Conservation (phyloP, 2,113 vertebrate species). For the Pachycephala philippinensis region DNA sequence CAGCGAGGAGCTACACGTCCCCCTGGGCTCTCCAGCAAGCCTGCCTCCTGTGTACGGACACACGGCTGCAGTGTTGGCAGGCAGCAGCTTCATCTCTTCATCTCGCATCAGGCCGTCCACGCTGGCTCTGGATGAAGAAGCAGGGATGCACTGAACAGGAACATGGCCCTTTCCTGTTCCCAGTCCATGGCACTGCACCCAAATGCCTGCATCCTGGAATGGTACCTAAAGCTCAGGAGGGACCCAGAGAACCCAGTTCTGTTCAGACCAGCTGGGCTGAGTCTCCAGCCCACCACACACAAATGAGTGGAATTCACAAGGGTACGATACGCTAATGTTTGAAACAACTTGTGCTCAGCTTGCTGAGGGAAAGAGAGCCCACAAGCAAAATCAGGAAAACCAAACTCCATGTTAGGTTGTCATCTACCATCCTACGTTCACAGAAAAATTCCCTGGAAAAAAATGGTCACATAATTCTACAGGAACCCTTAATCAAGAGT, state of each 20-base stretch:
- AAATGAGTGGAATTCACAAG: fast-evolving
- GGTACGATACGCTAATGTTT: not conserved
- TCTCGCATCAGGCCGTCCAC: not conserved
- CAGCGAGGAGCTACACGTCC: not conserved
- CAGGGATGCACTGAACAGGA: not conserved
- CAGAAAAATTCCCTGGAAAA: not conserved
- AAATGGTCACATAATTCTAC: not conserved
- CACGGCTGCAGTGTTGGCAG: not conserved
- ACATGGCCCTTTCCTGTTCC: not conserved
- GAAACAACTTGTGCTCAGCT: not conserved
- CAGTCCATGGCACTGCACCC: not conserved
- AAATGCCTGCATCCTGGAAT: fast-evolving
- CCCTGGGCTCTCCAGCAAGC: not conserved
- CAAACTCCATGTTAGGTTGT: not conserved
- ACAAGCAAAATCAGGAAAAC: not conserved
- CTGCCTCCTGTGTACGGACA: fast-evolving
- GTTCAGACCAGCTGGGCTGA: not conserved
- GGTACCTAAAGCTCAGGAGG: not conserved
- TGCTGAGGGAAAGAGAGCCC: not conserved
- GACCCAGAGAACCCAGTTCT: not conserved
- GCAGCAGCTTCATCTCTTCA: not conserved
- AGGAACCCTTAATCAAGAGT: not conserved
- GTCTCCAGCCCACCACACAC: not conserved
- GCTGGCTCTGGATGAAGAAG: not conserved
- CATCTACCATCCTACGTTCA: not conserved